Conservation (phyloP, 2,797 vertebrate genomes). For the Hylomyscus alleni region DNA sequence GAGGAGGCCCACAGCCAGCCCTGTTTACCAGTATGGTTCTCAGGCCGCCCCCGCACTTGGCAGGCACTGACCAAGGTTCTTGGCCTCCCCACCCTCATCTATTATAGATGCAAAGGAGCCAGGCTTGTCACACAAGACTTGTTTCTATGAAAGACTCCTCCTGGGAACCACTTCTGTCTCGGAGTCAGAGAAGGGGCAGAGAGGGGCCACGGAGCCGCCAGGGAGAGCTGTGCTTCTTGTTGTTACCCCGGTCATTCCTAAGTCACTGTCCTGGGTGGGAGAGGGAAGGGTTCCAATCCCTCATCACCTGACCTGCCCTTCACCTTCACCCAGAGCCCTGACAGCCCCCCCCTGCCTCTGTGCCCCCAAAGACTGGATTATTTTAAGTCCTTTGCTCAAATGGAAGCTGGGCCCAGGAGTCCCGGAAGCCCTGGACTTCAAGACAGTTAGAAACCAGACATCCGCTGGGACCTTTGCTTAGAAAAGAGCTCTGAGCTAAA, state of each 20-base stretch:
- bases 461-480: not conserved
- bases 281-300: not conserved
- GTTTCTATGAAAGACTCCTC: conserved; percentile 78
- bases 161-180: conserved; percentile 1
- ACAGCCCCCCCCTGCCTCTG: not conserved
- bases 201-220: not conserved
- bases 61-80: conserved; percentile 58
- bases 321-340: not conserved
- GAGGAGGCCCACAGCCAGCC: not conserved
- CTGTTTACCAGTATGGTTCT: conserved; percentile 56
- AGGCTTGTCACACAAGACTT: conserved; percentile 80
- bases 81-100: conserved; percentile 69
- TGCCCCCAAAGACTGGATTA: not conserved
- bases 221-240: not conserved
- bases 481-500: not conserved
- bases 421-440: not conserved
- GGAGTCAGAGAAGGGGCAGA: conserved; percentile 17
- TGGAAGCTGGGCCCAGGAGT: conserved; percentile 1
- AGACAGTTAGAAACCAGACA: not conserved
- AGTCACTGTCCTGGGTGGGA: not conserved
- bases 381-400: conserved; percentile 52
- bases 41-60: conserved; percentile 63
- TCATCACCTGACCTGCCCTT: not conserved
- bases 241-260: not conserved
- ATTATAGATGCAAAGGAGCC: conserved; percentile 81